Conservation (phyloP, 1,140 invertebrate genomes). For the Aphaenogaster floridana region DNA sequence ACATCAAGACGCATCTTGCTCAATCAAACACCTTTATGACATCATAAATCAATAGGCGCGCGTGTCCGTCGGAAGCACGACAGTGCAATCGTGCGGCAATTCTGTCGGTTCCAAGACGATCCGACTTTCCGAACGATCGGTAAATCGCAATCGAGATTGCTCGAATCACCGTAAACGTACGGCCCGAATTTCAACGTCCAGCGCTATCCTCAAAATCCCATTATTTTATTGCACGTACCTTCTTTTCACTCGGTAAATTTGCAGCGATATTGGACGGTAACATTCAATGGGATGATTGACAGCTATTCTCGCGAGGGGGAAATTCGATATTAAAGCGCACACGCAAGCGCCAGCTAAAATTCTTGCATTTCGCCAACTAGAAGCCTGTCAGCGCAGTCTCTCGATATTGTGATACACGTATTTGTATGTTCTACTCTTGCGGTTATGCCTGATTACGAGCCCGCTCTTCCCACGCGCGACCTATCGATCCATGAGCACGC, state of each 20-base stretch:
- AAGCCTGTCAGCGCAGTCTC: conserved; percentile 40
- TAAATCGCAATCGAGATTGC: conserved; percentile 14
- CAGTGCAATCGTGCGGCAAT: conserved; percentile 35
- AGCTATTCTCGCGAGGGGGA: conserved; percentile 15
- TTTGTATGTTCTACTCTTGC: conserved; percentile 44
- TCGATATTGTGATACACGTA: conserved; percentile 36
- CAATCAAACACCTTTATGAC: conserved; percentile 64
- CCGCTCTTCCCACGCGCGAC: conserved; percentile 13
- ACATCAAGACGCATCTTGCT: conserved; percentile 54
- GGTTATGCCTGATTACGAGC: conserved; percentile 21
- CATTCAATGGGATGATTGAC: conserved; percentile 25
- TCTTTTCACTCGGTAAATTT: conserved; percentile 9
- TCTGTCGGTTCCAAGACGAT: conserved; percentile 9
- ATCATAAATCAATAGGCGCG: conserved; percentile 41
- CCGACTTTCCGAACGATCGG: neutral
- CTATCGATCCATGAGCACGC: conserved; percentile 40
- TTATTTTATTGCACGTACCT: neutral
- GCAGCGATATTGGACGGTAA: neutral
- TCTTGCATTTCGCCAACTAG: conserved; percentile 9
- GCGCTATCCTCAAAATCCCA: neutral
- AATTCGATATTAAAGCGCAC: conserved; percentile 50
- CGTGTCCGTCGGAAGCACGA: conserved; percentile 34
- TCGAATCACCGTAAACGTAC: neutral
- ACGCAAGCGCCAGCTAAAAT: conserved; percentile 24
- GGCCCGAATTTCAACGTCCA: neutral